Evolutionary conservation across 37 sponge, comb jelly and placozoan genomes (phyloP), one percentile per base, ranked within the genome.

Genomic region (Lycopodina hypogea): DNA sequence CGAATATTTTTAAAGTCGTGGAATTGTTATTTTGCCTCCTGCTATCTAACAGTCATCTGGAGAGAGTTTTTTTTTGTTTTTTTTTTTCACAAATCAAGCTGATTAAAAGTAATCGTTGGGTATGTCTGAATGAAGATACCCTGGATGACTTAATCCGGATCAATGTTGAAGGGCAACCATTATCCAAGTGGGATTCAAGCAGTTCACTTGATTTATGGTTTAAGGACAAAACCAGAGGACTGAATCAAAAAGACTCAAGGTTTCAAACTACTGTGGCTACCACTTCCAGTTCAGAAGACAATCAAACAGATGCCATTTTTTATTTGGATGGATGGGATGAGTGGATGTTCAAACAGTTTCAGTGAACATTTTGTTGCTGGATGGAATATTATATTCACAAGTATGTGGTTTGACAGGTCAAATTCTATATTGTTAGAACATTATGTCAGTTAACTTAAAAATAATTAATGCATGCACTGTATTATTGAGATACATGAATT

Each of bases 21-120:
- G 77, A 91, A 50, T 72, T 91, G 42, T 57, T 87, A 9, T 87
- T 86, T 45, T 68, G 60, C 38, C 39, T 91, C 14, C 92, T 84
- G 11, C 21, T 91, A 58, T 56, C 92, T 17, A 91, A 91, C 83
- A 88, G 92, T 35, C 52, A 61, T 19, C 39, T 91, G 32, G 92
- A 87, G 62, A 33, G 78, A 60, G n/a, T n/a, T n/a, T n/a, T n/a
- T n/a, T n/a, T n/a, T n/a, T n/a, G n/a, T n/a, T n/a, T n/a, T n/a
- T n/a, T 12, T 50, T 17, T 92, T 76, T 87, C 85, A 9, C 76
- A 78, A 59, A 68, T 87, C 2, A 91, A 91, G 81, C 17, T 84
- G 17, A 68, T 87, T 33, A 30, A 58, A n/a, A n/a, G n/a, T n/a
- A n/a, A n/a, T n/a, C n/a, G n/a, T n/a, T n/a, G n/a, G n/a, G n/a